Base-by-base conservation (phyloP, 2,797 vertebrate species). In the Falco cherrug region DNA sequence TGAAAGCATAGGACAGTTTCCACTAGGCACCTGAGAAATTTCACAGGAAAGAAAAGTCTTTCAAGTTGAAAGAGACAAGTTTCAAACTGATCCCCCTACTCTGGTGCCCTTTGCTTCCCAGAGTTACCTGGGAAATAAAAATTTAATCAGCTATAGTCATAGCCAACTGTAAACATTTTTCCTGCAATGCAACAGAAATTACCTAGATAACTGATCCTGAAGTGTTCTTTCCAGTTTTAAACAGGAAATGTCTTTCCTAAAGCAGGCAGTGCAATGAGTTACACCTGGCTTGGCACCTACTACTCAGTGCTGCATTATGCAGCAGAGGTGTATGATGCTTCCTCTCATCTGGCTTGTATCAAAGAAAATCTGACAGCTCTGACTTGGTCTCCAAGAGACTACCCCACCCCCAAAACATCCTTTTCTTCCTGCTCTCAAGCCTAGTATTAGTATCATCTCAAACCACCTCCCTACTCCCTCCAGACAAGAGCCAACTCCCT, bases 1-100 rank as follows among this genome's bases (percentile, higher is more conserved):
- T 96, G 96, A 96, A 96, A 95, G 93, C 90, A 96, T 65, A 69
- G 54, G 71, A 82, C 80, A 96, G 91, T 90, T 95, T 96, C 94
- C 92, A 89, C 65, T 25, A 90, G 90, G 87, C 92, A 95, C 97
- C 94, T 97, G 96, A 97, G 97, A 94, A 95, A 90, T 89, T 61
- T 74, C 82, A 90, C 1, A 1, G 65, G 74, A 63, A 93, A 94
- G 77, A 89, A 50, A 91, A 90, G 64, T 64, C 87, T 95, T 92
- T 92, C 93, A 84, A 86, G 85, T 74, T 82, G 67, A 86, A 95
- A 96, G 73, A 85, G 59, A 84, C n/a, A 89, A 89, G 64, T 86
- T 87, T 78, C 74, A 81, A 89, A 88, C 83, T 79, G 35, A 89
- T 94, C 74, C 67, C 67, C 84, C 68, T 74, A 15, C 59, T 91